Percentiles rank a stretch among this genome's conserved stretches.
phyloP scores from a whole-genome alignment of 2,888 invertebrate genomes.

The Eumacrocentrus americanus region DNA sequence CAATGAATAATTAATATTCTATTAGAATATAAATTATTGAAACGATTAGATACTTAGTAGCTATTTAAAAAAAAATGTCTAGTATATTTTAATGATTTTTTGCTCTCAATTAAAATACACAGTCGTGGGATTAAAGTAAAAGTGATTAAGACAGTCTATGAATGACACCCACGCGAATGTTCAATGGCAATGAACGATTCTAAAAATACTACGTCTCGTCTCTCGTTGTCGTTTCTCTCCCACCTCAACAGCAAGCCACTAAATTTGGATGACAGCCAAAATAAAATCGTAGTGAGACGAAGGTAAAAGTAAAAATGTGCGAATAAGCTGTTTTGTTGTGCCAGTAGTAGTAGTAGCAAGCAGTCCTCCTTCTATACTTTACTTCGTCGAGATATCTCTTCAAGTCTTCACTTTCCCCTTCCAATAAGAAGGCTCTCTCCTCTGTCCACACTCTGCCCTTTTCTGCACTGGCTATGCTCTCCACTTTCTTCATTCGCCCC shows the following conservation, averaged over 20 bases:
- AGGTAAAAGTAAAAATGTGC: constrained; percentile 32
- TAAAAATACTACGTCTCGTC: constrained; percentile 38
- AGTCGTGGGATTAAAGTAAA: constrained; percentile 1
- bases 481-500: constrained; percentile 19
- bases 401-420: constrained; percentile 30
- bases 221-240: constrained; percentile 7
- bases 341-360: background rate
- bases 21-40: too few species aligned
- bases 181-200: constrained; percentile 35
- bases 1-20: too few species aligned
- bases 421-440: constrained; percentile 7
- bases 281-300: constrained; percentile 25
- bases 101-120: too few species aligned
- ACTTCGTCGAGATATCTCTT: background rate
- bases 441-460: background rate
- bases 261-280: constrained; percentile 34
- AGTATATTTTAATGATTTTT: too few species aligned
- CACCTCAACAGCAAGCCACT: constrained; percentile 12
- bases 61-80: background rate
- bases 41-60: too few species aligned
- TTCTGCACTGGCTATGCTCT: constrained; percentile 3
- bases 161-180: constrained; percentile 39
- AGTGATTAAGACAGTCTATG: too few species aligned
- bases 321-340: too few species aligned
- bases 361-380: background rate